Evolutionary conservation across 2,888 invertebrate species (phyloP).

Genomic region (Buathra laborator): DNA sequence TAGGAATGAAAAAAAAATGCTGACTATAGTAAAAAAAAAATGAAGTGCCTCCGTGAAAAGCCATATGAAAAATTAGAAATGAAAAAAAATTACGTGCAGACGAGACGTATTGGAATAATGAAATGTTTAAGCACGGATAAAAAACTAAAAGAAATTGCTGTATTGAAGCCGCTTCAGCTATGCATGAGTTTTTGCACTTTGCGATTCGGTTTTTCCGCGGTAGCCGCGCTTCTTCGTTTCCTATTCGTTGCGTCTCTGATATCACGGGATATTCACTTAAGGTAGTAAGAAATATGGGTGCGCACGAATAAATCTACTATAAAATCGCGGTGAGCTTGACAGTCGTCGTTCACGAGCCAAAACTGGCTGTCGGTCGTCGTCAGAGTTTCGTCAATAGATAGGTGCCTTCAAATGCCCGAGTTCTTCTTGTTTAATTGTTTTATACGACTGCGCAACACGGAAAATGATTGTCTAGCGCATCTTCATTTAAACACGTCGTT

Average conservation of each 20-base stretch:
- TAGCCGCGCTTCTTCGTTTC: not conserved
- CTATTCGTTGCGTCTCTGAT: slow-evolving; percentile 12
- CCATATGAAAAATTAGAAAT: not conserved
- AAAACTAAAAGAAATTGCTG: not conserved
- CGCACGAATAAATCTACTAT: slow-evolving; percentile 38
- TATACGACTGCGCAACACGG: slow-evolving; percentile 58
- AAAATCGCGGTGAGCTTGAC: slow-evolving; percentile 23
- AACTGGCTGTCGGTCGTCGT: slow-evolving; percentile 19
- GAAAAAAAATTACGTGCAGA: not conserved
- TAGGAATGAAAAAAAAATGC: not conserved
- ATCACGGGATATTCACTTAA: slow-evolving; percentile 46
- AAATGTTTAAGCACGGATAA: not conserved
- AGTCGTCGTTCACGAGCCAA: slow-evolving; percentile 2
- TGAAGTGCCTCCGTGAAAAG: not conserved
- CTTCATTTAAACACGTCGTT: no score
- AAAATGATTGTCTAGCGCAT: slow-evolving; percentile 65
- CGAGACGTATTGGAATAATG: not conserved
- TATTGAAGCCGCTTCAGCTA: slow-evolving; percentile 1
- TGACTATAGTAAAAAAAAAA: no score
- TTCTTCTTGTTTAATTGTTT: slow-evolving; percentile 34
- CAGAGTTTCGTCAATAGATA: slow-evolving; percentile 12
- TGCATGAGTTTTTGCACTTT: slow-evolving; percentile 28
- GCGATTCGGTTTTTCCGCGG: slow-evolving; percentile 25
- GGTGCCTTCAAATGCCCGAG: slow-evolving; percentile 50
- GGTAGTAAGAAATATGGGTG: slow-evolving; percentile 19